Conservation (phyloP, 2,797 vertebrate species). For the Botia almorhae region DNA sequence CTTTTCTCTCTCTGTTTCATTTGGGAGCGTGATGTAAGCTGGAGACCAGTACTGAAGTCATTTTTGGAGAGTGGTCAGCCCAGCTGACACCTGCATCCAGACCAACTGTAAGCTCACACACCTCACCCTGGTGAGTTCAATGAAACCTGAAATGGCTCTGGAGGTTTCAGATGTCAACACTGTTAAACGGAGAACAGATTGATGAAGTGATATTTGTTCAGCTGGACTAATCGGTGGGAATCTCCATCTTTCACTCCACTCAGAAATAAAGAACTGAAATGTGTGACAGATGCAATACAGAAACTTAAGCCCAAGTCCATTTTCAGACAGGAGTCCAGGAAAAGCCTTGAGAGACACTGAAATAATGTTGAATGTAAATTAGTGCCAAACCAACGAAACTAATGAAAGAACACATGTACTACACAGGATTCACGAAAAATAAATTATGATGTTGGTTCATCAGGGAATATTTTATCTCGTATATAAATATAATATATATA, state of each 20-base stretch:
- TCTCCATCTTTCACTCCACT: background rate
- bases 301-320: background rate
- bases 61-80: conserved; percentile 23
- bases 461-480: no score
- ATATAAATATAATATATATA: no score
- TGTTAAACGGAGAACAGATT: conserved; percentile 21
- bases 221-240: conserved; percentile 7
- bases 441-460: no score
- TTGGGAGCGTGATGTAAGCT: background rate
- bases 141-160: no score
- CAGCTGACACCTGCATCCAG: conserved; percentile 33
- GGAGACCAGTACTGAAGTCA: conserved; percentile 1
- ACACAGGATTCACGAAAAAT: background rate
- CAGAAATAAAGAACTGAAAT: background rate
- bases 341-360: background rate
- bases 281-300: background rate
- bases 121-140: background rate
- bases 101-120: background rate
- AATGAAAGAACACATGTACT: background rate
- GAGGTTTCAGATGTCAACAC: conserved; percentile 3
- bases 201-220: conserved; percentile 32
- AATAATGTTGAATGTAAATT: background rate
- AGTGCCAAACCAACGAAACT: background rate
- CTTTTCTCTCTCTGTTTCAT: background rate
- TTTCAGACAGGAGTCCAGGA: background rate